Conservation (phyloP, 2,113 vertebrate genomes). For the Chaenocephalus aceratus region DNA sequence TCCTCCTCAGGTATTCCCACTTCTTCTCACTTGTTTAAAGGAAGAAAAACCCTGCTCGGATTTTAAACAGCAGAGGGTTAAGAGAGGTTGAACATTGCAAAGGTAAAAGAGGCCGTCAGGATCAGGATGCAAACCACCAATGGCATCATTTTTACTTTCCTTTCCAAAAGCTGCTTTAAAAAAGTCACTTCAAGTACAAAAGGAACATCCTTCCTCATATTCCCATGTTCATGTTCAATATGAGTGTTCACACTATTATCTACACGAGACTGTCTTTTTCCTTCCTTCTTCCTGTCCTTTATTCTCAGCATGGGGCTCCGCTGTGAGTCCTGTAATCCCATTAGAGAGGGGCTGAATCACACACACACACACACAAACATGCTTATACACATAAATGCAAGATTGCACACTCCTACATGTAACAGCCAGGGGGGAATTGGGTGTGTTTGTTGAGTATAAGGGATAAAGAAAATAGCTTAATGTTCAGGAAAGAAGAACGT, state of each 20-base stretch:
- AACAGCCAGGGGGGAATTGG: conserved; percentile 16
- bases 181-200: conserved; percentile 22
- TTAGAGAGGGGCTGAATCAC: conserved; percentile 19
- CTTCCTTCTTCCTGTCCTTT: conserved; percentile 11
- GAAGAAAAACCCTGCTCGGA: neutral
- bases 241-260: neutral
- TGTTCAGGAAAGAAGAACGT: conserved; percentile 27
- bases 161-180: conserved; percentile 33
- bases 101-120: conserved; percentile 13
- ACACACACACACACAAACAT: neutral
- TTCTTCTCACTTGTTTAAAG: neutral
- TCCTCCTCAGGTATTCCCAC: neutral
- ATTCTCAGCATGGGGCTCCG: neutral
- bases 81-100: neutral
- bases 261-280: neutral
- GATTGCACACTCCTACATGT: conserved; percentile 7
- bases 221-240: conserved; percentile 7
- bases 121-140: conserved; percentile 33
- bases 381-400: neutral
- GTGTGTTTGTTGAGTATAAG: conserved; percentile 28
- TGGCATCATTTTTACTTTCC: conserved; percentile 58
- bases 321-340: conserved; percentile 50
- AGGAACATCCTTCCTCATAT: conserved; percentile 8
- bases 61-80: neutral
- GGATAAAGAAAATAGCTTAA: conserved; percentile 15